phyloP scores from a whole-genome alignment of 2,888 invertebrate genomes.

The Orchesellides sinensis region DNA sequence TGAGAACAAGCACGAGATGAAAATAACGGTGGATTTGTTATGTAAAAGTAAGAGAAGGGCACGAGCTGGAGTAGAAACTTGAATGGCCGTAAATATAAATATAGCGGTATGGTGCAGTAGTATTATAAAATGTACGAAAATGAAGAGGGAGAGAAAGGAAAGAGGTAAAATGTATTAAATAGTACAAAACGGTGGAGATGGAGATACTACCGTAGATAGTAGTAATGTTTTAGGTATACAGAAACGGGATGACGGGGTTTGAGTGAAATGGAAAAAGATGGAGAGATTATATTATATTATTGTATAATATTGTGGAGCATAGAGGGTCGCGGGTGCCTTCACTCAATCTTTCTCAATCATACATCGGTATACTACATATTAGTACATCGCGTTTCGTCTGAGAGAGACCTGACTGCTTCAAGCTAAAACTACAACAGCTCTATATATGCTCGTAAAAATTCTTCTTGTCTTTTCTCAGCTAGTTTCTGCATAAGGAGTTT shows the following conservation, averaged over 20 bases:
- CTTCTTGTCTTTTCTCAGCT: too few relatives aligned
- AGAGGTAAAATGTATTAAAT: too few relatives aligned
- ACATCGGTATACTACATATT: too few relatives aligned
- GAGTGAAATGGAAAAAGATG: not conserved
- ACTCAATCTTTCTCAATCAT: too few relatives aligned
- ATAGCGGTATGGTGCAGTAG: too few relatives aligned
- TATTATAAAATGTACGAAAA: not conserved
- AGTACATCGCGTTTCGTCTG: too few relatives aligned
- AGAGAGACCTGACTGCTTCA: too few relatives aligned
- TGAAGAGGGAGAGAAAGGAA: not conserved
- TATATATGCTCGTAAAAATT: too few relatives aligned
- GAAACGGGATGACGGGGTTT: not conserved
- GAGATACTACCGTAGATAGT: too few relatives aligned
- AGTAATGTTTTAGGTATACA: too few relatives aligned
- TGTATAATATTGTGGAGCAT: not conserved
- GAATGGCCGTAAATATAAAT: constrained; percentile 34
- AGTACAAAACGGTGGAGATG: not conserved
- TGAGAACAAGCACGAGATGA: not conserved
- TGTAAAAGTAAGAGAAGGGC: not conserved
- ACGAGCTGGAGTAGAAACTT: constrained; percentile 24
- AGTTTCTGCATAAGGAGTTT: too few relatives aligned
- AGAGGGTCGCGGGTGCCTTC: not conserved
- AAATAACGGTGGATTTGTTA: constrained; percentile 13
- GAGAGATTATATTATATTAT: not conserved
- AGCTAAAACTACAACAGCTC: too few relatives aligned